A percentile compares a stretch with the other conserved stretches of the same genome.
These are phyloP conservation scores for Halictus rubicundus DNA, from an alignment of 1,140 invertebrate species.

Conservation along the genomic window DNA sequence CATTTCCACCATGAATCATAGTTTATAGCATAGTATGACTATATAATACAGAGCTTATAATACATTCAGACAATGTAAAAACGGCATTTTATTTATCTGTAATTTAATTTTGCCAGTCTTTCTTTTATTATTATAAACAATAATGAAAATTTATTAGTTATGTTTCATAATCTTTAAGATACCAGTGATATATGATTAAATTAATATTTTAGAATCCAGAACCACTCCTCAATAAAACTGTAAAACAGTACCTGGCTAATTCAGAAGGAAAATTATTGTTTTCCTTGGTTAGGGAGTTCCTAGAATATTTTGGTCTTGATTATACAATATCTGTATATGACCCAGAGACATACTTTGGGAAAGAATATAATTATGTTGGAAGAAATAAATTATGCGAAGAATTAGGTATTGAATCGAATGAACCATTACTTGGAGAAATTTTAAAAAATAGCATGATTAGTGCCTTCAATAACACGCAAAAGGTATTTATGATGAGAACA, in stretches of 20 bases:
- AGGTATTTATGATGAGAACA: slow-evolving; percentile 59
- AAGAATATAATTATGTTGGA: slow-evolving; percentile 81
- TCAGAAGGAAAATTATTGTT: slow-evolving; percentile 84
- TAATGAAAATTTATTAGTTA: neutral
- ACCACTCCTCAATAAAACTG: slow-evolving; percentile 84
- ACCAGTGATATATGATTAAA: neutral
- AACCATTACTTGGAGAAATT: slow-evolving; percentile 78
- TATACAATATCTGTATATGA: slow-evolving; percentile 87
- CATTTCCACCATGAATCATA: neutral
- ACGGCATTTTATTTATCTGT: neutral
- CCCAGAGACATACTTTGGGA: slow-evolving; percentile 84
- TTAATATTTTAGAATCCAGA: slow-evolving; percentile 81
- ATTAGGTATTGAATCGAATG: slow-evolving; percentile 79
- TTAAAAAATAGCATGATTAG: slow-evolving; percentile 76
- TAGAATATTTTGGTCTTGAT: slow-evolving; percentile 87
- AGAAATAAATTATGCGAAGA: slow-evolving; percentile 82
- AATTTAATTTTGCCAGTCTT: neutral
- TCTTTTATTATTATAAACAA: neutral
- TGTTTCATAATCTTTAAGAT: neutral
- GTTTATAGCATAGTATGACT: neutral
- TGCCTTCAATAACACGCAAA: slow-evolving; percentile 75
- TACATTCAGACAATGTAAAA: neutral
- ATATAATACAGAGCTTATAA: too few species aligned
- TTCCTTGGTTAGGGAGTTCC: slow-evolving; percentile 86
- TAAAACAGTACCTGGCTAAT: slow-evolving; percentile 84